Base-by-base conservation (phyloP, 2,888 invertebrate genomes). In the Cheilosia impressa region DNA sequence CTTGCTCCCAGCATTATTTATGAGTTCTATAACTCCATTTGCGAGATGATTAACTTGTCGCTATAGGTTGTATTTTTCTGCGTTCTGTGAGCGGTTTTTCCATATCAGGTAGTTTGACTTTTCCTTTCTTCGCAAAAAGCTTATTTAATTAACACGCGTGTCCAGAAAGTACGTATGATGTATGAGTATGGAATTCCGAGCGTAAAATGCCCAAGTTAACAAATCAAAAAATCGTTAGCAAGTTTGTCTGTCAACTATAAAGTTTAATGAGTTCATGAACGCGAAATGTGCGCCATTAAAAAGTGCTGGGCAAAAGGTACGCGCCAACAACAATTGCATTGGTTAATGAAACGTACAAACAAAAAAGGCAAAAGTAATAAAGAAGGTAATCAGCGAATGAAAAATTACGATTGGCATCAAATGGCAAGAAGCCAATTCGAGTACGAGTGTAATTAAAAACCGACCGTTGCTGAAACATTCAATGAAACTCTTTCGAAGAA, bases 231-330 rank as follows among this genome's bases (percentile, higher is more conserved):
- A 24, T 7, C 17, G 34, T 60, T 60, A 57, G 52, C 50, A 50
- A 58, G 38, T 53, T 62, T 45, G 22, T 4, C 22, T 73, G 34
- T 34, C 58, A 52, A 38, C 50, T 69, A 63, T 47, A 41, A 63
- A 43, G 57, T 81, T 75, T 63, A 75, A 81, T 75, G 75, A 81
- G 75, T 69, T 75, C 80, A 81, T 69, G 69, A 69, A 81, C 68
- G 52, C 62, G 41, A 57, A 68, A 62, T 31, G 38, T 13, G 38
- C 38, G 55, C 27, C 58, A 58, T 71, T 65, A 58, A 71, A 38
- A 38, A 38, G 38, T 41, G n/a, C 19, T 57, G 43, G 55, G 55
- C 41, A 75, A 69, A 62, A 72, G 78, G 65, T 79, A 66, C 45
- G 52, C 22, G 52, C 15, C 50, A 66, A 47, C 31, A 65, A 50